Evolutionary conservation across 2,888 invertebrate genomes (phyloP), one percentile per base, ranked within the genome.

Genomic region (Trachelus tabidus): DNA sequence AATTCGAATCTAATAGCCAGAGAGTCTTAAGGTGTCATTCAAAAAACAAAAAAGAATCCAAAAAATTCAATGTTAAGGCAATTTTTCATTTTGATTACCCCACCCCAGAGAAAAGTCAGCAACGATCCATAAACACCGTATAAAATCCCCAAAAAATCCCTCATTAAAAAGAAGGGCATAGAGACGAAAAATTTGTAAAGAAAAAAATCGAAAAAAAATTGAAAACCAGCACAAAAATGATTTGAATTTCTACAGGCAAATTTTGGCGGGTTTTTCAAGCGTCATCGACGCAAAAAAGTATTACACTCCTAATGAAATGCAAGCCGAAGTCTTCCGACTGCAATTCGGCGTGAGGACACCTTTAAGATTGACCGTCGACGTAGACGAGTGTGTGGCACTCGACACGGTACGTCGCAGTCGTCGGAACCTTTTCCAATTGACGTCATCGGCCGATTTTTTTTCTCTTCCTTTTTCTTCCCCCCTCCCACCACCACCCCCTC

Each of bases 391-490:
- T 37, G 73, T 34, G 40, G 40, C 40, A 56, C 40, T 56, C 77
- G 75, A 79, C 84, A 83, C 85, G 84, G 83, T 23, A 56, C 40
- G 40, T 56, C 40, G 40, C 9, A 56, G 40, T 56, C 40, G 40
- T 80, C 82, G 84, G 88, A 89, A 90, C 90, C 90, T 91, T 91
- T 91, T 90, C 90, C 91, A 87, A 91, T 91, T 91, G 91, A 91
- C 91, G 91, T 91, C 91, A 91, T 89, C 40, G 85, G 88, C 83
- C 85, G 85, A 83, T 75, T 73, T 77, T 75, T 77, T 79, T 79
- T 78, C 34, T 74, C 37, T 80, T 34, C 82, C 86, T 85, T 81
- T 85, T 86, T 81, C 71, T 3, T 56, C 23, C 15, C 12, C 40
- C 12, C 37, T 1, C 12, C 40, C 6, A 12, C 0, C 0, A 68